Evolutionary conservation across 1,140 invertebrate species (phyloP).

Genomic region (Drosophila nebulosa): DNA sequence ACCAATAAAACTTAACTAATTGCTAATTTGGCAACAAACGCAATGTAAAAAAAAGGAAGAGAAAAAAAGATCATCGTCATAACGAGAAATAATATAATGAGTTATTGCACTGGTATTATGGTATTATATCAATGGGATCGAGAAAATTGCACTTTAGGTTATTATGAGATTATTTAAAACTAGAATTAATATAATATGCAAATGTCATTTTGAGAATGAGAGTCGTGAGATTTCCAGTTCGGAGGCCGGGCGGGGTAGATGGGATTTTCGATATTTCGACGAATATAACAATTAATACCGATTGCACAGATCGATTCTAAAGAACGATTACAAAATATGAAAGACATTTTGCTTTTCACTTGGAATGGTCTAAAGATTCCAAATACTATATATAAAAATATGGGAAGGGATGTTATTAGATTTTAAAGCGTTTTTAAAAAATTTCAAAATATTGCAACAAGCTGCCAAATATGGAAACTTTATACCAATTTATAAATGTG

Average conservation of each 20-base stretch:
- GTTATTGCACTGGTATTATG: conserved; percentile 55
- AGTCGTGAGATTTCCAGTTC: not conserved
- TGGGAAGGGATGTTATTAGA: not conserved
- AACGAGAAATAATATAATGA: conserved; percentile 20
- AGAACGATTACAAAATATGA: not conserved
- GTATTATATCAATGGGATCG: not conserved
- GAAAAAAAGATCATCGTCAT: conserved; percentile 10
- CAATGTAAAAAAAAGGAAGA: conserved; percentile 33
- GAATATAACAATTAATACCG: not conserved
- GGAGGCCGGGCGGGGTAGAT: not conserved
- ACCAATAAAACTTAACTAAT: conserved; percentile 67
- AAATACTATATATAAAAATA: not conserved
- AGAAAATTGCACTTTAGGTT: conserved; percentile 69
- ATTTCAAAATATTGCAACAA: no score
- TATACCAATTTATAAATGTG: no score
- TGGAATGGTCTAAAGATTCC: not conserved
- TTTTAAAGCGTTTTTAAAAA: no score
- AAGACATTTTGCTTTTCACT: not conserved
- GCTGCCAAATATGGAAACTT: no score
- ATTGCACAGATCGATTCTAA: not conserved
- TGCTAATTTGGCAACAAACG: conserved; percentile 71
- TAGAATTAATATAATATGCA: conserved; percentile 45
- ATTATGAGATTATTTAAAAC: conserved; percentile 43
- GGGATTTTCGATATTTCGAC: conserved; percentile 3
- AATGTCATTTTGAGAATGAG: conserved; percentile 16